Evolutionary conservation across 2,888 invertebrate genomes (phyloP), one percentile per base, ranked within the genome.

Genomic region (Ypsolopha scabrella): DNA sequence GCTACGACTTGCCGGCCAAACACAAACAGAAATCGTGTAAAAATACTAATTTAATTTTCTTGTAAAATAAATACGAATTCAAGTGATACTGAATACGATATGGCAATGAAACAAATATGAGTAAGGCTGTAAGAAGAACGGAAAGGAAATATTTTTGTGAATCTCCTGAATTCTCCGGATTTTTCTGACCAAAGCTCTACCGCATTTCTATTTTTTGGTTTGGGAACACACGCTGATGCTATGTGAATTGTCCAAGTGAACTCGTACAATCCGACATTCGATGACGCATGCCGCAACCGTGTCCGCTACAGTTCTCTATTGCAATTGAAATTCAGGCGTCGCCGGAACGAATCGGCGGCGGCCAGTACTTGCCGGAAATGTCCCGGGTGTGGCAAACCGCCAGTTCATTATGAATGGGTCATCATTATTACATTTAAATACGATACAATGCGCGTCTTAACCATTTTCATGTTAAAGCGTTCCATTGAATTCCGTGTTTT

Each of bases 351-450:
- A 77, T 74, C 69, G 74, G 64, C 60, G 62, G 60, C 62, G 62
- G 66, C 71, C 68, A 70, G 66, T 71, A 69, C 64, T 77, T 75
- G 70, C 70, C 75, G 79, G 78, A 79, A 80, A 75, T 70, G 68
- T 72, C 75, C 70, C 70, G 62, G 54, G 62, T 69, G 72, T 81
- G 82, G 80, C 81, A 75, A 61, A 57, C 61, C 70, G 81, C 82
- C 82, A 82, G 68, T 24, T 67, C 61, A 57, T 70, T 72, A 75
- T 73, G 66, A 71, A 68, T 67, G 64, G 65, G 67, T 70, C 67
- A 68, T 70, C 68, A 70, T 71, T 68, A 63, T 58, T 65, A 54
- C 68, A 63, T 65, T 67, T 63, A 35, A 66, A 67, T 62, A 63
- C 64, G 60, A 64, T 62, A 64, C 57, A 58, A 56, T 55, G 50